phyloP scores from a whole-genome alignment of 1,140 invertebrate genomes.

The Coenobita brevimanus region DNA sequence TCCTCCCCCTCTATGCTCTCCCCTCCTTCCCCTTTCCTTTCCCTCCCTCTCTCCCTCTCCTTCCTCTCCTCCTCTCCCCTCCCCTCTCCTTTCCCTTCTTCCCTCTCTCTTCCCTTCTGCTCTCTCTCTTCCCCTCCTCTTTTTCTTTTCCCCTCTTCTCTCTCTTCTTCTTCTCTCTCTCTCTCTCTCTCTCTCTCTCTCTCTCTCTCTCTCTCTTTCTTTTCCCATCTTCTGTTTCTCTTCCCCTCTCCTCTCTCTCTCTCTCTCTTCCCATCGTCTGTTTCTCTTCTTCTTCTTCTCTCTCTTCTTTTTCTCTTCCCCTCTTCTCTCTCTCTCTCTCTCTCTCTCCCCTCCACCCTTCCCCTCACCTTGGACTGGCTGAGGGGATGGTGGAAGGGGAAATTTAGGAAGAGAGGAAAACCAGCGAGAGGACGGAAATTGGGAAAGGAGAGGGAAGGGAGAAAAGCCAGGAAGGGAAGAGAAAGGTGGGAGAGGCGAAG shows the following conservation, averaged over 20 bases:
- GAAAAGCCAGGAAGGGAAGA: too few species aligned
- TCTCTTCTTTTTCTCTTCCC: not conserved
- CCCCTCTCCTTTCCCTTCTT: not conserved
- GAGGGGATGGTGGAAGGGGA: too few species aligned
- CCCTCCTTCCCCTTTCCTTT: not conserved
- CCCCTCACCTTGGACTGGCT: too few species aligned
- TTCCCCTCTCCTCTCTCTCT: not conserved
- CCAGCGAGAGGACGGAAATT: too few species aligned
- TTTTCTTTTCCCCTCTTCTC: not conserved
- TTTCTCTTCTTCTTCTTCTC: not conserved
- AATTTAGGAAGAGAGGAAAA: too few species aligned
- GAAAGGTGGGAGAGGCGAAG: too few species aligned
- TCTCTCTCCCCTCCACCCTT: too few species aligned
- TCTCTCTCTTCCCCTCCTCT: not conserved
- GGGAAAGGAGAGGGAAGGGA: too few species aligned
- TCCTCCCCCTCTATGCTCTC: too few species aligned
- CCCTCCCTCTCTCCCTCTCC: not conserved
- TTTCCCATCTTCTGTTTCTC: not conserved
- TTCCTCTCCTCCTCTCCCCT: not conserved
- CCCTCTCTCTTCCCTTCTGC: not conserved
- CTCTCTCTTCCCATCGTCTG: not conserved
- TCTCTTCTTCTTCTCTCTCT: not conserved
- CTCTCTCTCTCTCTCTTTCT: not conserved
- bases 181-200: too few species aligned
- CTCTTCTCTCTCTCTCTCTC: conserved; percentile 8